Percentiles rank a stretch among this genome's conserved stretches.
Evolutionary conservation across 2,113 vertebrate species (phyloP).

Genomic region (Nanorana parkeri): DNA sequence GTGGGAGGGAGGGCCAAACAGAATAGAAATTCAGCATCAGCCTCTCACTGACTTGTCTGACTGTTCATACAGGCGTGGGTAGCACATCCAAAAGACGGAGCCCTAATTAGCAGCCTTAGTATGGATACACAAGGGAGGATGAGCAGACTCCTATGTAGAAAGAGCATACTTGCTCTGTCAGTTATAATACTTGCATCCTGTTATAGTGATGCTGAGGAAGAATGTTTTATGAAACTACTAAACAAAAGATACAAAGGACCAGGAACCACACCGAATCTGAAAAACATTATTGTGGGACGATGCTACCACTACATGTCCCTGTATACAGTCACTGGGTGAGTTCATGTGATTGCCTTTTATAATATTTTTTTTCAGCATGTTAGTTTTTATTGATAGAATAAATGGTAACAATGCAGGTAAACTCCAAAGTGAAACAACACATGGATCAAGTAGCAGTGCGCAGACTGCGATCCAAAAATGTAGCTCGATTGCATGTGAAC

Average conservation of each 20-base stretch:
- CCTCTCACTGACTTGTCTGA: not conserved
- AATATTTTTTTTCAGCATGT: too few species aligned
- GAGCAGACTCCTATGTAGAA: constrained; percentile 48
- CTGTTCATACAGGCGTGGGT: constrained; percentile 8
- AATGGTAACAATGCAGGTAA: too few species aligned
- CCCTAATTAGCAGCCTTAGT: not conserved
- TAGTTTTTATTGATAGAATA: too few species aligned
- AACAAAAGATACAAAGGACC: constrained; percentile 64
- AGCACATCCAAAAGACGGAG: not conserved
- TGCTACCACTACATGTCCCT: constrained; percentile 65
- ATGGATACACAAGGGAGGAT: constrained; percentile 21
- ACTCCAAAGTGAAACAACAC: too few species aligned
- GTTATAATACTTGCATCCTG: constrained; percentile 55
- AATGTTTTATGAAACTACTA: fast-evolving
- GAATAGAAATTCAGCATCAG: constrained; percentile 4
- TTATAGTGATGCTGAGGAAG: not conserved
- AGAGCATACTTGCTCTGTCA: constrained; percentile 26
- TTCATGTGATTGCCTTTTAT: not conserved
- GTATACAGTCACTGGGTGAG: constrained; percentile 67
- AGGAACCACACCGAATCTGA: constrained; percentile 68
- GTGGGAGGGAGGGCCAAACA: constrained; percentile 1
- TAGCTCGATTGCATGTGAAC: too few species aligned
- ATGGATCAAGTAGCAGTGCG: too few species aligned
- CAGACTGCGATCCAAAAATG: too few species aligned
- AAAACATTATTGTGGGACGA: constrained; percentile 69